Conservation (phyloP, 2,113 vertebrate species). For the Thalassoma bifasciatum region DNA sequence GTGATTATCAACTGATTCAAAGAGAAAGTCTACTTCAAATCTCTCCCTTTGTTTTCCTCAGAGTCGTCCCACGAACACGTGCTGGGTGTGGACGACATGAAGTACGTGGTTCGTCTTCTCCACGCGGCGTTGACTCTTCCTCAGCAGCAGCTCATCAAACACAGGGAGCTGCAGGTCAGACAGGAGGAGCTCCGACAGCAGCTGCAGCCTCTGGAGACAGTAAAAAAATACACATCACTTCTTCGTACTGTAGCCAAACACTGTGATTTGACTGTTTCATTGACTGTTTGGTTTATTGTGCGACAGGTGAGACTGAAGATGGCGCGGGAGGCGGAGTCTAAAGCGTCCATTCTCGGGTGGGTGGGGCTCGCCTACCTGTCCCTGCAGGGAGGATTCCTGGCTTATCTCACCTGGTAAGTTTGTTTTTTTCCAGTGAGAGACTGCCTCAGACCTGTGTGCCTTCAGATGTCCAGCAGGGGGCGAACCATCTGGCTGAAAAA, state of each 20-base stretch:
- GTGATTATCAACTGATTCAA: background rate
- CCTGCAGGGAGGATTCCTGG: conserved; percentile 61
- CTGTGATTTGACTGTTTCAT: background rate
- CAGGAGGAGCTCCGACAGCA: conserved; percentile 79
- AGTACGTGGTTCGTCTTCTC: conserved; percentile 83
- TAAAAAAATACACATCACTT: conserved; percentile 36
- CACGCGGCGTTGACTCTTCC: conserved; percentile 82
- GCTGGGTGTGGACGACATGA: conserved; percentile 81
- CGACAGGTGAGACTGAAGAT: conserved; percentile 29
- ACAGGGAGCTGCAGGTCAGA: conserved; percentile 78
- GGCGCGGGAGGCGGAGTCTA: conserved; percentile 26
- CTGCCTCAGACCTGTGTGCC: no score
- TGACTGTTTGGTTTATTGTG: background rate
- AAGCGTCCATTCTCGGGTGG: conserved; percentile 41
- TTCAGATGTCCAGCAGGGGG: no score
- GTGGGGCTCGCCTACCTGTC: conserved; percentile 63
- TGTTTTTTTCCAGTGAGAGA: background rate
- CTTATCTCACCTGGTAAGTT: conserved; percentile 59
- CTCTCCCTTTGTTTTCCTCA: background rate
- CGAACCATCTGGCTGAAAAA: no score
- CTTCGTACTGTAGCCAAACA: no score
- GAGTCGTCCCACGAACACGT: conserved; percentile 67
- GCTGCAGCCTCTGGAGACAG: conserved; percentile 86
- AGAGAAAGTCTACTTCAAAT: background rate
- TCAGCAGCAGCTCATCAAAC: conserved; percentile 77